Percentiles rank a stretch among this genome's conserved stretches.
phyloP scores from a whole-genome alignment of 2,113 vertebrate species.

The Gracilinanus agilis region DNA sequence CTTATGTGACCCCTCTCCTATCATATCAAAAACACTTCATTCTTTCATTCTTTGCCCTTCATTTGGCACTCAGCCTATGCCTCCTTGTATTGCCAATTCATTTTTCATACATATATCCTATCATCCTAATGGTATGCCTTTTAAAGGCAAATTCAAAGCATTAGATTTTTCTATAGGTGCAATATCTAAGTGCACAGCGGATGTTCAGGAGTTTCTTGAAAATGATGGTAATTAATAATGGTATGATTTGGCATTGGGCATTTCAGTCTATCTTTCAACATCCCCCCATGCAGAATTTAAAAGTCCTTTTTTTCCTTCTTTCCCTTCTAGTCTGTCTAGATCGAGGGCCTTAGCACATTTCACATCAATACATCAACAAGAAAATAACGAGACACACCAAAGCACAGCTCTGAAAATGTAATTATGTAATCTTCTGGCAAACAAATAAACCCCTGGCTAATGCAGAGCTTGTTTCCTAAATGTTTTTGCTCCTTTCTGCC shows the following conservation, averaged over 20 bases:
- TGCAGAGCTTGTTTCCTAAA: slow-evolving; percentile 70
- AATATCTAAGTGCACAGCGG: neutral
- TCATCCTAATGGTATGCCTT: neutral
- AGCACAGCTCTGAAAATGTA: slow-evolving; percentile 51
- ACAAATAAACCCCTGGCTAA: slow-evolving; percentile 64
- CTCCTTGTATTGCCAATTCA: neutral
- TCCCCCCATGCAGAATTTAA: neutral
- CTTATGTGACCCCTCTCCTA: neutral
- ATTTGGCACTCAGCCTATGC: neutral
- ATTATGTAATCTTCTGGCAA: slow-evolving; percentile 60
- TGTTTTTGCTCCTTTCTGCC: slow-evolving; percentile 65
- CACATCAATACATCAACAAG: slow-evolving; percentile 29
- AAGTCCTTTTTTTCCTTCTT: neutral
- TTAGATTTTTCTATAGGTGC: neutral
- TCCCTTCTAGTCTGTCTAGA: slow-evolving; percentile 25
- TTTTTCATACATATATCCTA: neutral
- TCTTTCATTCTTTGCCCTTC: neutral
- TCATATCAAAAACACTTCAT: neutral
- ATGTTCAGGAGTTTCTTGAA: neutral
- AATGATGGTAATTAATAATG: neutral
- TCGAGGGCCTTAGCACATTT: slow-evolving; percentile 28
- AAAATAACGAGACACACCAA: slow-evolving; percentile 48
- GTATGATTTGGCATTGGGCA: neutral
- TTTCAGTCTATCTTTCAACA: neutral
- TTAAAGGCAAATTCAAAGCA: neutral